These are phyloP conservation scores for Hippotragus niger DNA, from an alignment of 2,113 vertebrate species.

Conservation along the genomic window DNA sequence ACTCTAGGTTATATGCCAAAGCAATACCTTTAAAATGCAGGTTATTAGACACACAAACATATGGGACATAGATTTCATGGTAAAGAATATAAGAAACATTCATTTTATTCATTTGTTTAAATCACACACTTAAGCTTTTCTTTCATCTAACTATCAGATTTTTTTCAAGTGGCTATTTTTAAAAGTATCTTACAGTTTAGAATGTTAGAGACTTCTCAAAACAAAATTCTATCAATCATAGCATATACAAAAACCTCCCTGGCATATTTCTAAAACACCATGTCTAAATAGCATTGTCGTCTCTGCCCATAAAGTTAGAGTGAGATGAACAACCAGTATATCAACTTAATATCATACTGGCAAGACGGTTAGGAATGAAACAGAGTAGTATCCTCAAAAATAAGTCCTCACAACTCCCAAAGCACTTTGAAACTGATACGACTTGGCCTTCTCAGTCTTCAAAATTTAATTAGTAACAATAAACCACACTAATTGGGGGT, in stretches of 20 bases:
- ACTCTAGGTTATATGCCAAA: neutral
- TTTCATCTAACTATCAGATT: neutral
- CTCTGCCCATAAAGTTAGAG: neutral
- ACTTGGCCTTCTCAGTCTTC: constrained; percentile 46
- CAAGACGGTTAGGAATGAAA: constrained; percentile 58
- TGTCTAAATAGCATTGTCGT: neutral
- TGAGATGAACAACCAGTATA: neutral
- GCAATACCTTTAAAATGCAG: neutral
- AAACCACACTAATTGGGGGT: constrained; percentile 63
- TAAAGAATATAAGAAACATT: constrained; percentile 16
- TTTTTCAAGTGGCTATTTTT: neutral
- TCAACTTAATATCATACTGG: constrained; percentile 40
- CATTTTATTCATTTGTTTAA: neutral
- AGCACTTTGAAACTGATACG: constrained; percentile 59
- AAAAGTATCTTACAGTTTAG: neutral
- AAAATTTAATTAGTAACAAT: constrained; percentile 67
- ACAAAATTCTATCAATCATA: neutral
- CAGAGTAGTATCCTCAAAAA: constrained; percentile 48
- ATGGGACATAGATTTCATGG: neutral
- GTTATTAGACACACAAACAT: neutral
- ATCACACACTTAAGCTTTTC: neutral
- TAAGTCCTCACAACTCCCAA: constrained; percentile 43
- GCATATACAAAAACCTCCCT: constrained; percentile 8
- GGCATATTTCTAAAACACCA: constrained; percentile 48
- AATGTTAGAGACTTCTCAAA: neutral